These are phyloP conservation scores for Tipula helvola DNA, from an alignment of 2,888 invertebrate genomes.

Conservation along the genomic window DNA sequence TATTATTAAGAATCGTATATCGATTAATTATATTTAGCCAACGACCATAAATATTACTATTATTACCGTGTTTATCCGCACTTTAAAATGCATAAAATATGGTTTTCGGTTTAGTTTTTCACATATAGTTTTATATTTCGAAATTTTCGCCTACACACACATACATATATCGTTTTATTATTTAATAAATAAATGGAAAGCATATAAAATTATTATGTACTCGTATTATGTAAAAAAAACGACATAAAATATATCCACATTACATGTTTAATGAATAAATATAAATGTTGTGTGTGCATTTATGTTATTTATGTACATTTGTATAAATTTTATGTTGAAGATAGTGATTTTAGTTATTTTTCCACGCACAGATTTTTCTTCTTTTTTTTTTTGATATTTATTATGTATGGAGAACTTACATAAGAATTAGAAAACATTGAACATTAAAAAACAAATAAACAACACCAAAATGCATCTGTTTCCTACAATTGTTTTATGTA, in stretches of 20 bases:
- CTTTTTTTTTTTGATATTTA: background rate
- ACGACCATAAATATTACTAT: background rate
- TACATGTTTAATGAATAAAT: background rate
- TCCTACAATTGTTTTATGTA: constrained; percentile 8
- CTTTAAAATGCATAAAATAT: background rate
- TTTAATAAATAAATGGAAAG: background rate
- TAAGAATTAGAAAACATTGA: background rate
- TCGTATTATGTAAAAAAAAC: background rate
- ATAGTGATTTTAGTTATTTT: background rate
- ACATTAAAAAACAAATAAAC: background rate
- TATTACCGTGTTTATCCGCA: background rate
- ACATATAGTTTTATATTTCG: background rate
- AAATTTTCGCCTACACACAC: background rate
- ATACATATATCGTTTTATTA: background rate
- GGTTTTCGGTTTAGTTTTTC: background rate
- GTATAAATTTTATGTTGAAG: background rate
- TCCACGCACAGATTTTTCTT: background rate
- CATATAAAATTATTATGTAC: background rate
- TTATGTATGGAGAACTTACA: background rate
- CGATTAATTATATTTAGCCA: background rate
- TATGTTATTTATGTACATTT: background rate
- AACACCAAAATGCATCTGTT: constrained; percentile 5
- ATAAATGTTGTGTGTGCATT: background rate
- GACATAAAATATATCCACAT: background rate
- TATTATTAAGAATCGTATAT: background rate